These are phyloP conservation scores for Lepus townsendii DNA, from an alignment of 2,797 vertebrate species.

Conservation along the genomic window DNA sequence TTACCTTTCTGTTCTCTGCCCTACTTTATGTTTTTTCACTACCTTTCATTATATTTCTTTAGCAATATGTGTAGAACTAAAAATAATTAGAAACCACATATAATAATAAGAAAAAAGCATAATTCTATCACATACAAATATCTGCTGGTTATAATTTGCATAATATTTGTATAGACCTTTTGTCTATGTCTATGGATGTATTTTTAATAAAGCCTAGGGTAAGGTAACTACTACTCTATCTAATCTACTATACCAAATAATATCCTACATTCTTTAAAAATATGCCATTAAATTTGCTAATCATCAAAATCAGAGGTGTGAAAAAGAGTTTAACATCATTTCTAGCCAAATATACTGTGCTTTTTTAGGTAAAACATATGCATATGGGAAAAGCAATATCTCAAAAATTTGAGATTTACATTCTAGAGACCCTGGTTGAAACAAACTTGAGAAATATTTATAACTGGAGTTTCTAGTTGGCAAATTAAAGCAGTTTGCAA, in stretches of 20 bases:
- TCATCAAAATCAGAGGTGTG: slow-evolving; percentile 31
- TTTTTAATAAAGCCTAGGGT: slow-evolving; percentile 41
- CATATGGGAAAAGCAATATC: not conserved
- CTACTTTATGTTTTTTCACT: slow-evolving; percentile 39
- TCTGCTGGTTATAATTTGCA: not conserved
- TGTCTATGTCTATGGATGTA: not conserved
- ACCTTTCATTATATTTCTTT: slow-evolving; percentile 34
- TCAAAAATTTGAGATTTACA: slow-evolving; percentile 22
- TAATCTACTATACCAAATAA: not conserved
- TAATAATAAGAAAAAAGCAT: not conserved
- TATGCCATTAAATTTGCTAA: slow-evolving; percentile 26
- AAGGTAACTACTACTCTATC: not conserved
- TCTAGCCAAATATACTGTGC: not conserved
- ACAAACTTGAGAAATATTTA: not conserved
- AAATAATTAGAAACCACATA: not conserved
- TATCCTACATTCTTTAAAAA: not conserved
- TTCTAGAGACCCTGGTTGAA: not conserved
- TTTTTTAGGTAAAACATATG: slow-evolving; percentile 27
- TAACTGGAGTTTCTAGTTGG: slow-evolving; percentile 17
- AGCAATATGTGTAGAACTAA: not conserved
- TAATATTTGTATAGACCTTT: not conserved
- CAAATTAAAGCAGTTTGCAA: not conserved
- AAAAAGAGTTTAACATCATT: slow-evolving; percentile 43
- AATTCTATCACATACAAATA: slow-evolving; percentile 5
- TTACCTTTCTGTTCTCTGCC: slow-evolving; percentile 27